Evolutionary conservation across 2,113 vertebrate genomes (phyloP).

Genomic region (Perca flavescens): DNA sequence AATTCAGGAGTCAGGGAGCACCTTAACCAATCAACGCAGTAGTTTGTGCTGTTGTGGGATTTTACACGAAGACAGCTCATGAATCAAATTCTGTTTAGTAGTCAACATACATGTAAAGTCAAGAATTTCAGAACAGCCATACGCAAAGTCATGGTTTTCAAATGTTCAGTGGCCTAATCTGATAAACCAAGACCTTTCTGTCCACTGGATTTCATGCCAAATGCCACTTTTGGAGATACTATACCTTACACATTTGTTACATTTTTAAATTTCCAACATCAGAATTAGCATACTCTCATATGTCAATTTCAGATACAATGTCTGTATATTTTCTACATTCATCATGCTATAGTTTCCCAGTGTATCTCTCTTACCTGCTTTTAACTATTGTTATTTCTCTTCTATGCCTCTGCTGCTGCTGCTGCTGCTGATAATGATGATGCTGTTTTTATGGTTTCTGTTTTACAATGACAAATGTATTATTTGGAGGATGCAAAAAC

Average conservation of each 20-base stretch:
- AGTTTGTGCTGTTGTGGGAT: neutral
- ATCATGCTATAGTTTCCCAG: too few relatives aligned
- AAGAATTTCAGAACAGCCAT: neutral
- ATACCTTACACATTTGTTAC: neutral
- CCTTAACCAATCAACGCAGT: neutral
- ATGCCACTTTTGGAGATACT: neutral
- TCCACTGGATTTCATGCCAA: neutral
- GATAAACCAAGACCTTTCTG: neutral
- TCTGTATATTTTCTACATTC: neutral
- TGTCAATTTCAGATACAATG: neutral
- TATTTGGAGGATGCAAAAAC: neutral
- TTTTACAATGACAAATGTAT: neutral
- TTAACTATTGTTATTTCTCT: neutral
- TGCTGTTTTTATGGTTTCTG: neutral
- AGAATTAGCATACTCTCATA: neutral
- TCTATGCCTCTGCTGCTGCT: neutral
- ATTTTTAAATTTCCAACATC: neutral
- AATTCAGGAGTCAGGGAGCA: neutral
- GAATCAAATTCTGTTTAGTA: neutral
- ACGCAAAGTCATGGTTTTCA: neutral
- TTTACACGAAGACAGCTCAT: neutral
- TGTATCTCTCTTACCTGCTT: neutral
- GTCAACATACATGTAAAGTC: neutral
- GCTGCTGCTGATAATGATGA: neutral
- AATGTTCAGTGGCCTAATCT: neutral